Conservation (phyloP, 2,888 invertebrate species). For the Rotaria socialis region DNA sequence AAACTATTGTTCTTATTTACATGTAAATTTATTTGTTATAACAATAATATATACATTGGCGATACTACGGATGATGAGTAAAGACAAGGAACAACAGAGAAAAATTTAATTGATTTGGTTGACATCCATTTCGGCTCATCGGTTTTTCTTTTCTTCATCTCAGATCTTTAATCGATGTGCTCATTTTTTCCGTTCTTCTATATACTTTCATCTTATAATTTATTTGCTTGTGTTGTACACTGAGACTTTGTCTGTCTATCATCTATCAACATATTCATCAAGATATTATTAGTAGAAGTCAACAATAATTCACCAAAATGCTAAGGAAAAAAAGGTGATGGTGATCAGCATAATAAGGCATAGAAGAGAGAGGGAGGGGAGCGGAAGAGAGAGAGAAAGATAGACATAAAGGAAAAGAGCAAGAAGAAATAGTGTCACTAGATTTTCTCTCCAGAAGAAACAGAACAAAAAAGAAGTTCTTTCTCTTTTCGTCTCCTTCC, state of each 20-base stretch:
- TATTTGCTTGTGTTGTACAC: neutral
- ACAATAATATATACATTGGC: neutral
- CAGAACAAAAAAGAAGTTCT: neutral
- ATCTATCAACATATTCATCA: neutral
- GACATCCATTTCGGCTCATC: conserved; percentile 7
- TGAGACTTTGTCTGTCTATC: neutral
- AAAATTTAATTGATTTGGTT: neutral
- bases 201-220: neutral
- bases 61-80: neutral
- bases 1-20: neutral
- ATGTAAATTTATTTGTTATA: neutral
- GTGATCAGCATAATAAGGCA: neutral
- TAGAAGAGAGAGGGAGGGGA: neutral
- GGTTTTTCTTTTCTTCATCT: neutral
- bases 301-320: neutral
- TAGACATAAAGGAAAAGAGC: neutral
- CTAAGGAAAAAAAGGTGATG: neutral
- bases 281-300: neutral
- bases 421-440: neutral
- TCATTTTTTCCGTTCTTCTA: neutral
- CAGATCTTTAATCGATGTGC: neutral
- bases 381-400: neutral
- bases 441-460: neutral
- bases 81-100: neutral
- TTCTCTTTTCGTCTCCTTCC: neutral